These are phyloP conservation scores for Lasiurus borealis DNA, from an alignment of 2,113 vertebrate genomes.

Conservation along the genomic window DNA sequence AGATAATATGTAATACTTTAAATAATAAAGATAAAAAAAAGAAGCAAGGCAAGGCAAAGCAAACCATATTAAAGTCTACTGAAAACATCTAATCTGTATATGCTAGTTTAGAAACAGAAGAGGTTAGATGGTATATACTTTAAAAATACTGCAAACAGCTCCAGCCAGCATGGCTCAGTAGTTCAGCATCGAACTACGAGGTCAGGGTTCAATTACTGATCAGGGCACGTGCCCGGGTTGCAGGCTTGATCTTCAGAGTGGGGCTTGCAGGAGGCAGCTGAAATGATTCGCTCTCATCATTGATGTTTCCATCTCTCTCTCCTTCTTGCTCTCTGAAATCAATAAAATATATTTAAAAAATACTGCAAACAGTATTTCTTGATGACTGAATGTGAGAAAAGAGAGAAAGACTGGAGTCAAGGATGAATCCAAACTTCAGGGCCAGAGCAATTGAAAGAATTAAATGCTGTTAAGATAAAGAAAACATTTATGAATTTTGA, in stretches of 20 bases:
- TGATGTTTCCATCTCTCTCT: too few species aligned
- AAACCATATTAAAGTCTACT: background rate
- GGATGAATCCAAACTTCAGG: background rate
- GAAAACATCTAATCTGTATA: background rate
- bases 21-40: too few species aligned
- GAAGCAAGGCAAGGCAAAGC: background rate
- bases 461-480: background rate
- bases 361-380: background rate
- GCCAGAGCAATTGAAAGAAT: background rate
- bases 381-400: background rate
- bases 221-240: too few species aligned
- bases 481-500: background rate
- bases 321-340: too few species aligned
- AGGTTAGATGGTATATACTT: background rate
- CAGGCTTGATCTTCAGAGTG: too few species aligned
- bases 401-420: background rate
- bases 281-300: too few species aligned
- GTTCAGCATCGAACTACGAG: too few species aligned
- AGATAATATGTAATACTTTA: too few species aligned
- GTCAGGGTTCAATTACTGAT: too few species aligned
- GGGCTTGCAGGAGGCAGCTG: too few species aligned
- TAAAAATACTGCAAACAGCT: background rate
- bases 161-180: background rate
- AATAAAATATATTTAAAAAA: too few species aligned
- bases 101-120: background rate